Base-by-base conservation (phyloP, 1,140 invertebrate species). In the Drosophila cardini region DNA sequence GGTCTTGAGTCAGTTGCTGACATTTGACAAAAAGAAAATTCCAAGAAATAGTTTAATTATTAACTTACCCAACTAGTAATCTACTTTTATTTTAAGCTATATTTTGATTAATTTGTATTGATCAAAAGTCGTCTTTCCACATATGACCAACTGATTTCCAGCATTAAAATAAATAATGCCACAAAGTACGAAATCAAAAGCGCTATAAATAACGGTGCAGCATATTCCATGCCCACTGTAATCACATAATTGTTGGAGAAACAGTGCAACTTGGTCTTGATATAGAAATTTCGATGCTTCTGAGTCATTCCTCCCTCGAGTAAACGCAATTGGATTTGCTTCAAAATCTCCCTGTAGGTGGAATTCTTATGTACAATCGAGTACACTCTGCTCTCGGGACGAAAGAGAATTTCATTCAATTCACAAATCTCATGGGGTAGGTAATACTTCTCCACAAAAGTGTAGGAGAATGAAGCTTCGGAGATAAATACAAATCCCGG, bases 171-270 rank as follows among this genome's bases (percentile, higher is more conserved):
- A 9, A 79, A 21, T 3, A 90, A 3, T 0, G 78, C 74, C 26
- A 85, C n/a, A 2, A 78, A 15, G 34, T 90, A 91, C 21, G 81
- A 50, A 0, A 67, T 36, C 1, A 85, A 8, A 0, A 91, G 52
- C 0, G 79, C 53, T 8, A 91, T 53, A 15, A 92, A 92, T 8
- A 92, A 45, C 0, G 91, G 89, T 0, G 86, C 91, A 5, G 91
- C 74, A 38, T 92, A 92, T 55, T 92, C 91, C 85, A 92, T 80
- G 56, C 91, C 91, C 62, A 92, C 91, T 30, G 77, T 86, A 60
- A 91, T 85, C 4, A 92, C 64, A 46, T 80, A 90, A 43, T 80
- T 91, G 30, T 81, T 91, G 30, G 83, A 64, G 55, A 78, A 83
- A 7, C 83, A 92, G 30, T 86, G 60, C 48, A 91, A 26, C 61